phyloP scores from a whole-genome alignment of 2,888 invertebrate species.

The Eumacrocentrus americanus region DNA sequence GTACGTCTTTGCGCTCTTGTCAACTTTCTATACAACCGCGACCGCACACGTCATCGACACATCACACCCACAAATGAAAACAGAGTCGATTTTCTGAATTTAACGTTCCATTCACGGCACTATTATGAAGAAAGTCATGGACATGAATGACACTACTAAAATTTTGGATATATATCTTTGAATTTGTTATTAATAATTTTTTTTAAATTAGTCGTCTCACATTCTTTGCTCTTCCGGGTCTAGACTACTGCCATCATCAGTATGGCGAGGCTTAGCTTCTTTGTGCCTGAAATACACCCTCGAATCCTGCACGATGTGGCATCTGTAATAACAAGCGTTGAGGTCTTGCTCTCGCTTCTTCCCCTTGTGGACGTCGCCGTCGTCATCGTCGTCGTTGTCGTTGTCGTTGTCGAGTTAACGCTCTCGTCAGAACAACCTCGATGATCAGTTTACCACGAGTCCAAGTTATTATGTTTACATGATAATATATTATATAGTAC shows the following conservation, averaged over 20 bases:
- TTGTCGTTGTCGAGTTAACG: conserved; percentile 14
- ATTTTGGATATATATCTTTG: not conserved
- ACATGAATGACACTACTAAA: too few species aligned
- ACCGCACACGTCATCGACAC: conserved; percentile 38
- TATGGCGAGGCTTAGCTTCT: conserved; percentile 39
- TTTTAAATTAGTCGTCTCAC: conserved; percentile 39
- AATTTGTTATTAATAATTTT: not conserved
- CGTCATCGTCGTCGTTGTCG: conserved; percentile 3
- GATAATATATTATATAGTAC: too few species aligned
- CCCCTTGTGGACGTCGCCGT: conserved; percentile 7
- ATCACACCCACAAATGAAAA: conserved; percentile 50
- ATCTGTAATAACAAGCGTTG: conserved; percentile 57
- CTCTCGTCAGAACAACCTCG: not conserved
- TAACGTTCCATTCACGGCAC: not conserved
- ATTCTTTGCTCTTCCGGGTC: conserved; percentile 47
- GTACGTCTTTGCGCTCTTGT: conserved; percentile 14
- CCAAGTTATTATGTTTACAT: too few species aligned
- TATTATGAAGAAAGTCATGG: not conserved
- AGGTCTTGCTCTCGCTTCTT: conserved; percentile 29
- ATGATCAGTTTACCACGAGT: not conserved
- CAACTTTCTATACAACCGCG: conserved; percentile 1
- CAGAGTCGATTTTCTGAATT: conserved; percentile 29
- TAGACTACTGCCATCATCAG: not conserved
- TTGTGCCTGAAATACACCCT: conserved; percentile 58
- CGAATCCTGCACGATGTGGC: conserved; percentile 51